phyloP scores from a whole-genome alignment of 2,888 invertebrate species.

The Branchipolynoe longqiensis region DNA sequence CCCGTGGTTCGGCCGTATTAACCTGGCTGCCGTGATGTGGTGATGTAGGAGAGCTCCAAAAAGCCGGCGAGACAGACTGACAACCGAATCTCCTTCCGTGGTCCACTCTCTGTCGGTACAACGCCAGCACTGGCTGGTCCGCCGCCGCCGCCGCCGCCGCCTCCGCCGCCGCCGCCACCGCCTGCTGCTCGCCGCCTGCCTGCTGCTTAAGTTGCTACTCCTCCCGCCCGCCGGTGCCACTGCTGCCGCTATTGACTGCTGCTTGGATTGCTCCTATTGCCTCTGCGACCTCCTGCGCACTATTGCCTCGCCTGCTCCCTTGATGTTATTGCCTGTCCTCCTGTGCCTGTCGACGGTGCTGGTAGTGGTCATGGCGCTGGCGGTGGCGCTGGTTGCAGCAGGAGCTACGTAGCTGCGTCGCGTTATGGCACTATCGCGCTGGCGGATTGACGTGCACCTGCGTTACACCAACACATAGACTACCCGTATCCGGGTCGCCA shows the following conservation, averaged over 20 bases:
- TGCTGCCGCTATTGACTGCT: neutral
- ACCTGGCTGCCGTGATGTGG: neutral
- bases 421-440: no score
- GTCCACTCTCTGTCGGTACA: neutral
- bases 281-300: neutral
- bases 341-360: neutral
- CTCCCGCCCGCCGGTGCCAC: neutral
- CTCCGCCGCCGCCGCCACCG: neutral
- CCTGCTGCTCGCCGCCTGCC: neutral
- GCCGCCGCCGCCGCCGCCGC: neutral
- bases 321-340: neutral
- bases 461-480: no score
- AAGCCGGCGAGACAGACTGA: neutral
- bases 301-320: conserved; percentile 18
- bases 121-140: conserved; percentile 17
- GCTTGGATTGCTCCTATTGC: conserved; percentile 15
- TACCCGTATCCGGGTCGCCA: no score
- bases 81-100: conserved; percentile 8
- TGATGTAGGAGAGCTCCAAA: neutral
- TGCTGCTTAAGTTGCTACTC: no score
- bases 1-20: conserved; percentile 47
- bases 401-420: no score
- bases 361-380: neutral
- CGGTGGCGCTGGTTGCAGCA: no score
- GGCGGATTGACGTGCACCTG: no score